Conservation (phyloP, 1,140 invertebrate species). For the Drosophila tristis region DNA sequence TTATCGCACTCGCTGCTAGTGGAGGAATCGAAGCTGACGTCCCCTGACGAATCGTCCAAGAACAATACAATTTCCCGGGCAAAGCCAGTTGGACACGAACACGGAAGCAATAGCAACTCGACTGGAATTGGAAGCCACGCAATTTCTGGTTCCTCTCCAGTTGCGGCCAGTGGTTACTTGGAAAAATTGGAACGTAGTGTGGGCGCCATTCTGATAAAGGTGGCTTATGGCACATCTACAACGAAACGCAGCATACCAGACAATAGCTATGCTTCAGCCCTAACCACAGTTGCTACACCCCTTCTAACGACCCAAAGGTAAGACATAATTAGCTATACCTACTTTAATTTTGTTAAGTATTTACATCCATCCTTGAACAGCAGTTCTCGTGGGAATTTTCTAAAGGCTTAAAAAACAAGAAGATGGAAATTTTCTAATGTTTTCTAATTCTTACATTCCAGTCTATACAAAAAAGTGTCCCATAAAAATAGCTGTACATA, state of each 20-base stretch:
- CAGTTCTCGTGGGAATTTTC: too few species aligned
- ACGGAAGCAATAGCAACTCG: slow-evolving; percentile 20
- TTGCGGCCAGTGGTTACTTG: slow-evolving; percentile 62
- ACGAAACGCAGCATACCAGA: slow-evolving; percentile 88
- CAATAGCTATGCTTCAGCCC: slow-evolving; percentile 86
- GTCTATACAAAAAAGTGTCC: too few species aligned
- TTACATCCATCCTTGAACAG: too few species aligned
- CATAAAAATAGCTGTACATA: too few species aligned
- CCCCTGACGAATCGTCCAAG: slow-evolving; percentile 7
- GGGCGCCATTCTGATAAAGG: slow-evolving; percentile 88
- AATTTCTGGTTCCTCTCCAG: slow-evolving; percentile 40
- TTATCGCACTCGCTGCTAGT: slow-evolving; percentile 47
- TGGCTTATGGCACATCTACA: slow-evolving; percentile 87
- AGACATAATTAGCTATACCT: not conserved
- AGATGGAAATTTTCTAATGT: too few species aligned
- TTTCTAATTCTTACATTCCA: too few species aligned
- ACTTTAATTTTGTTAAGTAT: not conserved
- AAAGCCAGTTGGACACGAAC: slow-evolving; percentile 22
- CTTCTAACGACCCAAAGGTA: slow-evolving; percentile 86
- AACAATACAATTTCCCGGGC: slow-evolving; percentile 29
- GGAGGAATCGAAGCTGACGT: slow-evolving; percentile 30
- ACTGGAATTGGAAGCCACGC: slow-evolving; percentile 33
- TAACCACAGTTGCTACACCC: slow-evolving; percentile 87
- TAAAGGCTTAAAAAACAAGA: too few species aligned
- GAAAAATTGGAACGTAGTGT: slow-evolving; percentile 86